Evolutionary conservation across 2,113 vertebrate genomes (phyloP), one percentile per base, ranked within the genome.

Genomic region (Uropsilus gracilis): DNA sequence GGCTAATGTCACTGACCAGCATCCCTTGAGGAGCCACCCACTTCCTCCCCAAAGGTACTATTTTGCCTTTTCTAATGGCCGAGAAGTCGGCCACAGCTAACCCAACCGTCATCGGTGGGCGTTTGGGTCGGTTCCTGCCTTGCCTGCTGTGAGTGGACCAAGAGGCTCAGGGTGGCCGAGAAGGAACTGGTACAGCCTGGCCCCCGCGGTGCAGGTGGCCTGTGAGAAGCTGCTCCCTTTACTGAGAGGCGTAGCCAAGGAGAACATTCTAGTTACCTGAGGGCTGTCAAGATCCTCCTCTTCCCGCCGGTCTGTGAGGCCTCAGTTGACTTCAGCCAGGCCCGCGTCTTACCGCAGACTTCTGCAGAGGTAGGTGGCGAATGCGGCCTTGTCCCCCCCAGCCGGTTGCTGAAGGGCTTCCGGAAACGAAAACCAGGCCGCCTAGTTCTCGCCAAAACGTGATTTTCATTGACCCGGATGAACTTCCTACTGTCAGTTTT

Each of bases 221-320:
- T 57, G 64, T 55, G 81, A 63, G 89, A 63, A 71, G 48, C 42
- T 39, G 63, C 48, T 16, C 53, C 20, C 18, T 69, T 84, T 89
- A 73, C 86, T 68, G 32, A 8, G 1, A 39, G n/a, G 63, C 20
- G 3, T 50, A 81, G 55, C 17, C 81, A 80, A 57, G 75, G 68
- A 78, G 17, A 86, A 73, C 80, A 84, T 44, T 85, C n/a, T 59
- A 85, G 69, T 80, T 68, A 63, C 57, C n/a, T 82, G 59, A 71
- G 82, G 30, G 7, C 68, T 89, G 12, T 53, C 66, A 86, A 78
- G 64, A 30, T 68, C 76, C 73, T 81, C 64, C 1, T 89, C 64
- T 86, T 53, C 37, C 1, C 88, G 32, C 66, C 7, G 50, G 8
- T 66, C 2, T 71, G 34, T 64, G 57, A 89, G 20, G 66, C 78